Evolutionary conservation across 2,797 vertebrate genomes (phyloP), one percentile per base, ranked within the genome.

Genomic region (Crenichthys baileyi): DNA sequence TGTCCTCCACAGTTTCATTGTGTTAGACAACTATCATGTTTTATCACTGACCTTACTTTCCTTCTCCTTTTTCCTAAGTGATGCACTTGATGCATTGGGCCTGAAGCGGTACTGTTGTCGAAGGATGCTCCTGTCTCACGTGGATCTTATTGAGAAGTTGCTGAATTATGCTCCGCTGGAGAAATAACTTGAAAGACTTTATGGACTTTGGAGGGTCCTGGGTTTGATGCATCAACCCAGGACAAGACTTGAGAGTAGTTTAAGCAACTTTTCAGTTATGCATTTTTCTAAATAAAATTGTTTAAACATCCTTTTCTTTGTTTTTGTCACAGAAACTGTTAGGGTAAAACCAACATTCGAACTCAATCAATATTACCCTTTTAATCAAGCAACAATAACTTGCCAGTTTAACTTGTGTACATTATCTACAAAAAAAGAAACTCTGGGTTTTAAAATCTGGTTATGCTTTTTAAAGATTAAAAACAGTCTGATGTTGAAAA

Each of bases 111-210:
- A 99, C 92, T 99, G 98, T 87, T 99, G 98, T 90, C 96, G 98
- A 71, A 95, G 97, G 83, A 99, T 99, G 98, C 96, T 99, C 68
- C 96, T 99, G 0, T 97, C 98, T 73, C 98, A 99, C 0, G 97
- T 99, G 87, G 98, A 99, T 94, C 97, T 99, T 75, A 99, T 99
- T 72, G 98, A 99, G 93, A 99, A 99, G 88, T 93, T 99, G 79
- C 91, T 99, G 91, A 99, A 99, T 95, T 99, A 99, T 9, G 97
- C 97, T 0, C 98, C 98, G 0, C 91, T 99, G 89, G 98, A 99
- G 91, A 98, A 98, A 91, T 98, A 51, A 55, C 31, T 36, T 29
- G 3, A 79, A 39, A 18, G 75, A 56, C 8, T 16, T 18, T 75
- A 73, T 44, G 75, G 83, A 85, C 85, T 80, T 70, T 55, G 5